These are phyloP conservation scores for Psilopsiagon aurifrons DNA, from an alignment of 2,113 vertebrate genomes.

Conservation along the genomic window DNA sequence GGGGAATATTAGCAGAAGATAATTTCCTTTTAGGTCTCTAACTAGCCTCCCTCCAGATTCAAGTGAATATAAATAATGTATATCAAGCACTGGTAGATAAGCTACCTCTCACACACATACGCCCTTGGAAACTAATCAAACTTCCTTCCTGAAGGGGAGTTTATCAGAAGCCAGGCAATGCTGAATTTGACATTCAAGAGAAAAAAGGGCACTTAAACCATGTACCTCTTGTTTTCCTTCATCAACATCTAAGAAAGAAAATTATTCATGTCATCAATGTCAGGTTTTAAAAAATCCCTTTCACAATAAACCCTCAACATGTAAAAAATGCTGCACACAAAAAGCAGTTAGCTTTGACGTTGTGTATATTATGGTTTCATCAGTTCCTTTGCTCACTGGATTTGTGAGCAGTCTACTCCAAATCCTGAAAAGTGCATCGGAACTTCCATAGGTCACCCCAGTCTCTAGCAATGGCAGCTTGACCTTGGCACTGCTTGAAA, in stretches of 20 bases:
- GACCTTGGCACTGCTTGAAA: conserved; percentile 14
- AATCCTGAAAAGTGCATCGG: not conserved
- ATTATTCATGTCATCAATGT: not conserved
- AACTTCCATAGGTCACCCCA: not conserved
- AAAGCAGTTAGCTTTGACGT: not conserved
- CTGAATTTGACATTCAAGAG: not conserved
- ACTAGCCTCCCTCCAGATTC: not conserved
- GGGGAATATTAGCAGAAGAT: not conserved
- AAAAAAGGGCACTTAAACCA: not conserved
- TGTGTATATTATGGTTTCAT: not conserved
- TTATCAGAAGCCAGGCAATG: not conserved
- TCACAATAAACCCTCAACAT: not conserved
- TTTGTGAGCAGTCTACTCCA: not conserved
- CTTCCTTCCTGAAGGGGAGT: not conserved
- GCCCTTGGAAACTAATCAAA: not conserved
- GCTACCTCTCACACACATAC: not conserved
- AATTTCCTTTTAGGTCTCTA: not conserved
- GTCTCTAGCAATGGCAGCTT: not conserved
- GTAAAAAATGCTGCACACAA: not conserved
- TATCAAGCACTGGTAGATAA: not conserved
- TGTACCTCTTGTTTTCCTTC: not conserved
- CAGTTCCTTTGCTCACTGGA: not conserved
- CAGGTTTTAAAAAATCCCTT: not conserved
- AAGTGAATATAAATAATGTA: not conserved
- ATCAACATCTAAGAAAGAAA: not conserved